Evolutionary conservation across 2,888 invertebrate genomes (phyloP), one percentile per base, ranked within the genome.

Genomic region (Bombylius discolor): DNA sequence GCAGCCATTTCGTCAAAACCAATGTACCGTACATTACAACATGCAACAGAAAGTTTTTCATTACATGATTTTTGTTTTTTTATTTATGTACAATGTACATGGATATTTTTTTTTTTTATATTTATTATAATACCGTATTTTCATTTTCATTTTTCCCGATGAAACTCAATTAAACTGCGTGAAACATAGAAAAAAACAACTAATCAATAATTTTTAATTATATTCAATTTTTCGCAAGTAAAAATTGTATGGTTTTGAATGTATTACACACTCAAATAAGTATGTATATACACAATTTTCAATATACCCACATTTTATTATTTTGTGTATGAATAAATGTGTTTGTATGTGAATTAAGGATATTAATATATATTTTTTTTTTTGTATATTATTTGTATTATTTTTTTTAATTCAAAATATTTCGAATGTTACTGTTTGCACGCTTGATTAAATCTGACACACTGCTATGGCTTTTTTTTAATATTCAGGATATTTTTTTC

Each of bases 141-240:
- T 23, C 23, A 23, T 23, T 23, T 23, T 23, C 23, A 23, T 23
- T 23, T 23, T 23, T 23, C 23, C 23, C 23, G 23, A 23, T 23
- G 23, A 23, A 23, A 23, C 23, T 23, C 23, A 23, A 23, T 23
- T 23, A 23, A 23, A 23, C 23, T 23, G 23, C 23, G 23, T 23
- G 23, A 23, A 23, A 23, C 23, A 23, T 23, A 23, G 39, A 53
- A 31, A 53, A 53, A 53, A 23, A 13, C 47, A 53, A 47, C 23
- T 48, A 39, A 53, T 53, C 53, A 48, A 53, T 53, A 53, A 39
- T 48, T 53, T 53, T 53, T 53, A 53, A 53, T 53, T 53, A 53
- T 39, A 53, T 39, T 39, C 48, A 31, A 34, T 34, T 36, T 46
- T 31, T 44, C 39, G 39, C 11, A 42, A 42, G 33, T 52, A 34